Evolutionary conservation across 2,888 invertebrate species (phyloP), one percentile per base, ranked within the genome.

Genomic region (Ypsolopha scabrella): DNA sequence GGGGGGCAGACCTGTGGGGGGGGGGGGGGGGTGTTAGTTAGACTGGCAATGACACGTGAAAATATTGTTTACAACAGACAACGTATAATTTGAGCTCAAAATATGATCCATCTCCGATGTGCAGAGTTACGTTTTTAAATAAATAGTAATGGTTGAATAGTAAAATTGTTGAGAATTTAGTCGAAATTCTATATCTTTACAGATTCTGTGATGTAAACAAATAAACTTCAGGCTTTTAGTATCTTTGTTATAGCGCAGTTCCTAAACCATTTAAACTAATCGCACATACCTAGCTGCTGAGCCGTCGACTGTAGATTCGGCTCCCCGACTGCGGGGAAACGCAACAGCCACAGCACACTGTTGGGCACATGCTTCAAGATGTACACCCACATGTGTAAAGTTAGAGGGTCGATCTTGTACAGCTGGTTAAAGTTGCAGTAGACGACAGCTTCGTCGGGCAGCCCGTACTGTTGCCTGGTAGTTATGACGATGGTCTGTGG

Each of bases 351-450:
- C 50, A 99, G 76, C 10, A 99, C 96, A 37, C 96, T 91, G 70
- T 98, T 97, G 0, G 98, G 98, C 56, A 99, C 99, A 62, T 94
- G 91, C 74, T 97, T 97, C 64, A 99, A 77, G 62, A 99, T 97
- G 80, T 95, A 90, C 48, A 92, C 94, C 99, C 99, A 99, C 92
- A 97, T 97, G 63, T 96, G 95, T 51, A 99, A 86, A 0, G 99
- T 99, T 54, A 93, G 82, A 0, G 99, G 99, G 81, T 99, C 99
- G 58, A 99, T 98, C 88, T 99, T 99, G 83, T 99, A 99, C 54
- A 99, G 88, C 72, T 99, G 99, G 88, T 99, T 99, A 83, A 99
- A 99, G 81, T 99, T 99, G 75, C 99, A 99, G 75, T 96, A 99
- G 2, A 99, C 96, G 47, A 99, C 93, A 0, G 98, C 98, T 60